These are phyloP conservation scores for Pegoplata infirma DNA, from an alignment of 2,888 invertebrate species.

Conservation along the genomic window DNA sequence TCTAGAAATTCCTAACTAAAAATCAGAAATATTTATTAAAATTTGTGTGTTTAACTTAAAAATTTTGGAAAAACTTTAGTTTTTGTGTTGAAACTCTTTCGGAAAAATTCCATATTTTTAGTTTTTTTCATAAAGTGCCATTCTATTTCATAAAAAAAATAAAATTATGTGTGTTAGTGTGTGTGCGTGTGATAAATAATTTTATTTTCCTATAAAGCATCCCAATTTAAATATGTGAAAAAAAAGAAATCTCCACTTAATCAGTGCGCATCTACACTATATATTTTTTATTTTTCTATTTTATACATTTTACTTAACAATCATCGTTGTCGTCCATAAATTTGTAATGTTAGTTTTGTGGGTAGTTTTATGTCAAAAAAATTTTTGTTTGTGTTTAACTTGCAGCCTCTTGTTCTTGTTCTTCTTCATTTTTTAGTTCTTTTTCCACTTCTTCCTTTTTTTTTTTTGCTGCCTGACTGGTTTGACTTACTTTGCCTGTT, in stretches of 20 bases:
- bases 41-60: too few relatives aligned
- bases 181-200: constrained; percentile 46
- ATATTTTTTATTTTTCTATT: neutral
- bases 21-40: too few relatives aligned
- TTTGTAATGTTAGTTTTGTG: neutral
- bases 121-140: too few relatives aligned
- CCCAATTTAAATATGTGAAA: constrained; percentile 36
- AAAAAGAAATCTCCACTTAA: constrained; percentile 48
- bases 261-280: constrained; percentile 61
- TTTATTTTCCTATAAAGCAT: constrained; percentile 51
- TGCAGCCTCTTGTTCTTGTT: neutral
- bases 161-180: too few relatives aligned
- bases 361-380: neutral
- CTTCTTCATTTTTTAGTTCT: too few relatives aligned
- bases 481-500: constrained; percentile 35
- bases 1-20: too few relatives aligned
- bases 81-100: too few relatives aligned
- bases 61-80: too few relatives aligned
- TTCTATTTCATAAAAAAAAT: too few relatives aligned
- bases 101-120: too few relatives aligned
- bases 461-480: neutral
- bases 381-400: neutral
- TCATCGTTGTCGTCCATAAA: constrained; percentile 6
- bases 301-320: neutral
- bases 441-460: neutral